These are phyloP conservation scores for Rhodeus uyekii DNA, from an alignment of 2,797 vertebrate species.

Conservation along the genomic window DNA sequence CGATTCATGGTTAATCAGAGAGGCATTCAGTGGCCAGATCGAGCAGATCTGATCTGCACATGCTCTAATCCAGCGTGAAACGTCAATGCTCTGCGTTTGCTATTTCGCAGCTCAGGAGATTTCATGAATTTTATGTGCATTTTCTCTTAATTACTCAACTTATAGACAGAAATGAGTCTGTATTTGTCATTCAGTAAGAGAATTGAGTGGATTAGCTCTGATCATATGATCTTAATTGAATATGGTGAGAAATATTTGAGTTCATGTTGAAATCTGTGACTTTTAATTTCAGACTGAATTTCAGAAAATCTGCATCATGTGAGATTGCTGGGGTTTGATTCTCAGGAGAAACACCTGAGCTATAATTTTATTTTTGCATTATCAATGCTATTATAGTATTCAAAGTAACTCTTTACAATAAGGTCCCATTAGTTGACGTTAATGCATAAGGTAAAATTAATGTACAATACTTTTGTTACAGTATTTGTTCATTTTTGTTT, in stretches of 20 bases:
- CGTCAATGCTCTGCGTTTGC: not conserved
- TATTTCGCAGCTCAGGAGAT: not conserved
- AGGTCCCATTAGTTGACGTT: no score
- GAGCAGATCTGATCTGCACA: slow-evolving; percentile 23
- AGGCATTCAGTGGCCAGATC: slow-evolving; percentile 22
- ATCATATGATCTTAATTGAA: not conserved
- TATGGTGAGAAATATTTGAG: not conserved
- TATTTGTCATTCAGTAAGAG: not conserved
- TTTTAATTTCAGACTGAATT: no score
- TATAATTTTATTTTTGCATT: no score
- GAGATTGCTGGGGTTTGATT: not conserved
- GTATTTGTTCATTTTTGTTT: no score
- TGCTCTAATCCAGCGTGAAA: not conserved
- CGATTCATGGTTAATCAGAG: slow-evolving; percentile 35
- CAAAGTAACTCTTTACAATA: no score
- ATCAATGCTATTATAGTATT: no score
- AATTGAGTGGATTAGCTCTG: not conserved
- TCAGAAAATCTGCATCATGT: no score
- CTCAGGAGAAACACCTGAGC: no score
- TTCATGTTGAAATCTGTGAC: no score
- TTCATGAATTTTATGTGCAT: not conserved
- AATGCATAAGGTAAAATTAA: no score
- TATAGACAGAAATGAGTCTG: not conserved
- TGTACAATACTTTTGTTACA: no score
- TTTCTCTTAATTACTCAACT: not conserved